These are phyloP conservation scores for Caenorhabditis drosophilae DNA, from an alignment of 2,888 invertebrate species.

Conservation along the genomic window DNA sequence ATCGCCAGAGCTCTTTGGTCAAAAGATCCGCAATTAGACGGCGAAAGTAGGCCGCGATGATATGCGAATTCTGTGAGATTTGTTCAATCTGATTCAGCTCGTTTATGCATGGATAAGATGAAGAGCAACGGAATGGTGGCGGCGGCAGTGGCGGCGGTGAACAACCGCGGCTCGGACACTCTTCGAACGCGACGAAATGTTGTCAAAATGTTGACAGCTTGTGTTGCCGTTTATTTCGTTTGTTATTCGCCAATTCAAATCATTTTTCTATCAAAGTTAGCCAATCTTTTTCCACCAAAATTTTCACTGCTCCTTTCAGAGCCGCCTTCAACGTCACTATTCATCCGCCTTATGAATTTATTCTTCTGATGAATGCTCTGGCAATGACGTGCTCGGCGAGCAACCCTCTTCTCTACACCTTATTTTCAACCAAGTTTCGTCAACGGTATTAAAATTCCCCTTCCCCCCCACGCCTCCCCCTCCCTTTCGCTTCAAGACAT, in stretches of 20 bases:
- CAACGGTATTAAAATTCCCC: not conserved
- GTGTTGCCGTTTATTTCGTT: constrained; percentile 71
- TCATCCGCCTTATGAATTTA: constrained; percentile 57
- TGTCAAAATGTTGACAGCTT: constrained; percentile 72
- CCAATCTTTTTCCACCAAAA: not conserved
- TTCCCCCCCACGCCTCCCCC: too few relatives aligned
- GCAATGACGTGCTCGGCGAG: constrained; percentile 65
- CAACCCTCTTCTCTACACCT: constrained; percentile 66
- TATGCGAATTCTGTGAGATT: too few relatives aligned
- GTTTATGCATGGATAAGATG: constrained; percentile 19
- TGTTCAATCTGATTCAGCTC: constrained; percentile 13
- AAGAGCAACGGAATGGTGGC: too few relatives aligned
- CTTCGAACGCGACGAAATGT: constrained; percentile 66
- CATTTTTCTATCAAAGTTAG: constrained; percentile 61
- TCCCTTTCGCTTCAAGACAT: constrained; percentile 2
- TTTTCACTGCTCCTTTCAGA: constrained; percentile 34
- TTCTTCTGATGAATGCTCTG: constrained; percentile 63
- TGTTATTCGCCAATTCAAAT: constrained; percentile 72
- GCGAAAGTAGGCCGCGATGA: constrained; percentile 35
- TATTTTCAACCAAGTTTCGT: constrained; percentile 62
- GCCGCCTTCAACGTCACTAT: constrained; percentile 53
- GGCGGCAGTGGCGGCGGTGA: not conserved
- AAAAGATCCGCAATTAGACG: constrained; percentile 53
- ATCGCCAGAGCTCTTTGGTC: constrained; percentile 60
- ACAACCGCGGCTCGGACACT: constrained; percentile 43